phyloP scores from a whole-genome alignment of 2,797 vertebrate genomes.

The Periparus ater region DNA sequence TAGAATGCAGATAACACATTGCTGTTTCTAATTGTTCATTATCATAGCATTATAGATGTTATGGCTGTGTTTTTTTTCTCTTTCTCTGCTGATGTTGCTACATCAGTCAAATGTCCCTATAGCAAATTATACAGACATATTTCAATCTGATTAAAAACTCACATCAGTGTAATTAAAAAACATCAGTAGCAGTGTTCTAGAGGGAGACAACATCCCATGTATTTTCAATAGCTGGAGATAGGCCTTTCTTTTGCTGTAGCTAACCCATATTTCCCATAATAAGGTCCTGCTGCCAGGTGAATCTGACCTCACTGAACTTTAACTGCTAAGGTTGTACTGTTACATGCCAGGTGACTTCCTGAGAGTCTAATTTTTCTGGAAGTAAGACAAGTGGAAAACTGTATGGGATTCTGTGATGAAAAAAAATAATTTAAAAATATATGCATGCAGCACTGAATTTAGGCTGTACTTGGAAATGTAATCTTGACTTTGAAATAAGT shows the following conservation, averaged over 20 bases:
- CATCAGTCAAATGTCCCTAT: slow-evolving; percentile 38
- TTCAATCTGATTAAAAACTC: slow-evolving; percentile 51
- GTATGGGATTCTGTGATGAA: not conserved
- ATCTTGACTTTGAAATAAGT: not conserved
- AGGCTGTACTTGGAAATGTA: not conserved
- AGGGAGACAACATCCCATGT: not conserved
- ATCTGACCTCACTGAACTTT: not conserved
- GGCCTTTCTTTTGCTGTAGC: not conserved
- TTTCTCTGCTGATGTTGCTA: slow-evolving; percentile 4
- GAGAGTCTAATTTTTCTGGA: not conserved
- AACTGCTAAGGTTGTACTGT: not conserved
- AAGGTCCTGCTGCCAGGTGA: not conserved
- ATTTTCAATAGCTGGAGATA: not conserved
- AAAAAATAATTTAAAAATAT: not conserved
- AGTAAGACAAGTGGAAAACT: not conserved
- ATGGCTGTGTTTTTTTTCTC: not conserved
- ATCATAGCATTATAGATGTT: slow-evolving; percentile 37
- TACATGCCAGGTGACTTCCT: not conserved
- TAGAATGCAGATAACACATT: slow-evolving; percentile 26
- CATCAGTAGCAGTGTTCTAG: not conserved
- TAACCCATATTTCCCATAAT: not conserved
- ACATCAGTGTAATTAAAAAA: slow-evolving; percentile 39
- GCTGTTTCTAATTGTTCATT: slow-evolving; percentile 49
- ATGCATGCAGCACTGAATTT: not conserved
- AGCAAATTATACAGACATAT: slow-evolving; percentile 47